A percentile compares a stretch with the other conserved stretches of the same genome.
phyloP scores from a whole-genome alignment of 2,113 vertebrate species.

The Eublepharis macularius region DNA sequence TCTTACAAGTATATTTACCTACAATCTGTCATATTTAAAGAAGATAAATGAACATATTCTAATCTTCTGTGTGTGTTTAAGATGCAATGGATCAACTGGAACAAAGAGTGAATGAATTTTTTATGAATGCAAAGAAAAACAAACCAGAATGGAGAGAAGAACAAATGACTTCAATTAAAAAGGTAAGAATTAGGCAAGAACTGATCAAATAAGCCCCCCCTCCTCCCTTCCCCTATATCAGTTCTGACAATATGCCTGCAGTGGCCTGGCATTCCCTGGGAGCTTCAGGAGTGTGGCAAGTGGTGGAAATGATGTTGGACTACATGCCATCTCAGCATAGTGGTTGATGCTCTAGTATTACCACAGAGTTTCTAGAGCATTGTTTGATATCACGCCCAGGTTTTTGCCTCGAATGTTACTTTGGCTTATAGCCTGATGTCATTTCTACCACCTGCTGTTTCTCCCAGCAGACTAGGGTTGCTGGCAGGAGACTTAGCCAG shows the following conservation, averaged over 20 bases:
- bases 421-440: too few relatives aligned
- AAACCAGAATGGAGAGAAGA: constrained; percentile 99
- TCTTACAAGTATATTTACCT: background rate
- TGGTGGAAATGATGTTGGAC: too few relatives aligned
- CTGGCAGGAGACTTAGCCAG: too few relatives aligned
- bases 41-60: constrained; percentile 34
- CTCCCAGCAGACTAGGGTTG: too few relatives aligned
- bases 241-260: background rate
- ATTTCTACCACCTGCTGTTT: too few relatives aligned
- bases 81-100: constrained; percentile 99
- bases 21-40: constrained; percentile 6
- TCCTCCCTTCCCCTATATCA: background rate
- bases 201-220: background rate
- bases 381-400: too few relatives aligned
- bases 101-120: constrained; percentile 97
- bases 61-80: constrained; percentile 70
- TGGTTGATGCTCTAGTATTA: too few relatives aligned
- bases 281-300: too few relatives aligned
- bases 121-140: constrained; percentile 98
- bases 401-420: too few relatives aligned
- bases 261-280: too few relatives aligned
- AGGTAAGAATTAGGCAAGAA: constrained; percentile 77
- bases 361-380: too few relatives aligned
- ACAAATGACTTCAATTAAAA: constrained; percentile 98
- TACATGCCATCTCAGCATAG: too few relatives aligned